Evolutionary conservation across 2,797 vertebrate genomes (phyloP).

Genomic region (Coendou prehensilis): DNA sequence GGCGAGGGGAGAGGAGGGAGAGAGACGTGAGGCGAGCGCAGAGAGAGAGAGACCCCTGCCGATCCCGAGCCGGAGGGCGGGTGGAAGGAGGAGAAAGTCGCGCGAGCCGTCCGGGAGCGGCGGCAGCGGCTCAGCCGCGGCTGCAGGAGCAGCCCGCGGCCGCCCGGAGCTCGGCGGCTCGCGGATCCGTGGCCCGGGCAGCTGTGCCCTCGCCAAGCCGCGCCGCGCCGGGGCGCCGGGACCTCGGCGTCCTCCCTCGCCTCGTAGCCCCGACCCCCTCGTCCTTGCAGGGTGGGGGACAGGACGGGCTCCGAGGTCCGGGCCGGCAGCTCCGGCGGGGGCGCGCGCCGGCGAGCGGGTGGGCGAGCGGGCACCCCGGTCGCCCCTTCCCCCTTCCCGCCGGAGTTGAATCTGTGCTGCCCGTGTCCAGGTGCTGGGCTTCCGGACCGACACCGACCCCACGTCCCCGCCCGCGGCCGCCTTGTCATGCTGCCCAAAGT

Average conservation of each 20-base stretch:
- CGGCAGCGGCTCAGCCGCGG: constrained; percentile 72
- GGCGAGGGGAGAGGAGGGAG: neutral
- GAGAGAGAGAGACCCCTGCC: constrained; percentile 65
- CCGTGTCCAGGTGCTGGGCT: constrained; percentile 93
- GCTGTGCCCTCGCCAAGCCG: constrained; percentile 60
- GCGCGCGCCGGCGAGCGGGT: constrained; percentile 64
- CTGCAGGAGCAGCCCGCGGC: constrained; percentile 30
- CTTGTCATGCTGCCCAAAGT: constrained; percentile 99
- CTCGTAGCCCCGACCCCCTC: neutral
- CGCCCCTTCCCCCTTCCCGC: constrained; percentile 58
- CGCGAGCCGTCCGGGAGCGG: constrained; percentile 82
- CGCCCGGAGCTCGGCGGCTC: constrained; percentile 62
- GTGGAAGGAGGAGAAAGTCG: constrained; percentile 56
- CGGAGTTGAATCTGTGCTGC: constrained; percentile 86
- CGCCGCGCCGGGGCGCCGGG: neutral
- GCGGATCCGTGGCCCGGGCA: constrained; percentile 78
- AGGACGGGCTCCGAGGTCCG: constrained; percentile 75
- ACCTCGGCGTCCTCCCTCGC: neutral
- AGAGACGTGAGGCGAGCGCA: neutral
- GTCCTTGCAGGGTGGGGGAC: neutral
- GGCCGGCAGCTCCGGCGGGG: constrained; percentile 53
- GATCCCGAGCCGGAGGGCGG: constrained; percentile 38
- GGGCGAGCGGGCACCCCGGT: constrained; percentile 71
- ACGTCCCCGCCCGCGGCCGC: constrained; percentile 92
- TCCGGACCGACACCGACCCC: constrained; percentile 90